These are phyloP conservation scores for Nysson spinosus DNA, from an alignment of 2,888 invertebrate genomes.

Conservation along the genomic window DNA sequence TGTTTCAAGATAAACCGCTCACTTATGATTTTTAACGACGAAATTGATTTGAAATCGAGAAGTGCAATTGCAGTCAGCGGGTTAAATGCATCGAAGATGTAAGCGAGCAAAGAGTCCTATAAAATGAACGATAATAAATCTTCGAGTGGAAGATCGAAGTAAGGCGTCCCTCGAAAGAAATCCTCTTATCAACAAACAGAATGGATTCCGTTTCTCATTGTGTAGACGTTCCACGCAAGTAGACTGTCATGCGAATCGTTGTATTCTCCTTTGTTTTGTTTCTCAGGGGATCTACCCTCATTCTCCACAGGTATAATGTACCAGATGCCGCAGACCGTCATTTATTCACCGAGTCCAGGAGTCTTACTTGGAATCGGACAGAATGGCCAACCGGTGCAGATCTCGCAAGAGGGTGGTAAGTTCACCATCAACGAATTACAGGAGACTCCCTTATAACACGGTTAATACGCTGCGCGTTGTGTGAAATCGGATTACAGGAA, in stretches of 20 bases:
- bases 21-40: too few relatives aligned
- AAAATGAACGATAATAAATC: too few relatives aligned
- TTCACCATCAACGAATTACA: neutral
- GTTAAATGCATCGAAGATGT: too few relatives aligned
- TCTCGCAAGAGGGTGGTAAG: constrained; percentile 73
- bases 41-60: too few relatives aligned
- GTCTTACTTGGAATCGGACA: constrained; percentile 74
- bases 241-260: neutral
- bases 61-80: too few relatives aligned
- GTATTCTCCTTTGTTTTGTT: constrained; percentile 23
- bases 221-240: neutral
- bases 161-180: too few relatives aligned
- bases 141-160: too few relatives aligned
- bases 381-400: constrained; percentile 74
- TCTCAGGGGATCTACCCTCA: constrained; percentile 51
- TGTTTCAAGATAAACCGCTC: too few relatives aligned
- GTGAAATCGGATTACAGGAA: too few relatives aligned
- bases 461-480: too few relatives aligned
- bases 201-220: neutral
- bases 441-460: too few relatives aligned
- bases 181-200: neutral
- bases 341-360: constrained; percentile 73
- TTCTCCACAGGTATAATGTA: constrained; percentile 73
- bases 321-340: constrained; percentile 74
- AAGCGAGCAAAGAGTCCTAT: too few relatives aligned